Evolutionary conservation across 53 echinoderm and acorn worm species (phyloP), one percentile per base, ranked within the genome.

Genomic region (Hippasteria phrygiana): DNA sequence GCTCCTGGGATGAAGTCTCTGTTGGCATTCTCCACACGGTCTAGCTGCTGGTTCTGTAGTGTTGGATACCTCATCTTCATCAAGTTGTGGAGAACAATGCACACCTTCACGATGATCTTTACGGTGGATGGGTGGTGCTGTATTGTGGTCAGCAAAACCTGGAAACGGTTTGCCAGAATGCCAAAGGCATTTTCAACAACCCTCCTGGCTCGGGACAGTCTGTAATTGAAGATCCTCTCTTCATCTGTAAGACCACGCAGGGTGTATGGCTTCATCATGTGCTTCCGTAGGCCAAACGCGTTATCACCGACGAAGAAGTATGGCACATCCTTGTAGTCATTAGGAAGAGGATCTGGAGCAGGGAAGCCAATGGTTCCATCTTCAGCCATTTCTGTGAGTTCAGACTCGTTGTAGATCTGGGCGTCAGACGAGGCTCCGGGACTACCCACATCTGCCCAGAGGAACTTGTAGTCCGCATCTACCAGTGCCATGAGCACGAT

Each of bases 231-330:
- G 11, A 92, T 73, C 22, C 47, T 17, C 62, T 88, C 36, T 20
- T 77, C 55, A 2, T 48, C 8, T 18, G 34, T 12, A 33, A 87
- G 32, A 0, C 31, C 88, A 20, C 71, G 20, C 1, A 13, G n/a
- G 16, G 51, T 29, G 43, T 45, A 92, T 26, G 92, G 92, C 65
- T 87, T 88, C 92, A 88, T 92, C 70, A 80, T 16, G 39, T 47
- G 22, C 5, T 34, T 73, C 28, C 59, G 16, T 14, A 92, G 18
- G 43, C 65, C 70, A 42, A 88, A 92, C 1, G 87, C 91, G 6
- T 91, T 87, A 20, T 91, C 91, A 1, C 67, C 78, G 10, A 87
- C 38, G 38, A 88, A 18, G 71, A 85, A 63, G 67, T 40, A 83
- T 5, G 65, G 83, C 8, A 83, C 34, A 71, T 71, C 37, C 50